Evolutionary conservation across 2,888 invertebrate genomes (phyloP).

Genomic region (Endotricha flammealis): DNA sequence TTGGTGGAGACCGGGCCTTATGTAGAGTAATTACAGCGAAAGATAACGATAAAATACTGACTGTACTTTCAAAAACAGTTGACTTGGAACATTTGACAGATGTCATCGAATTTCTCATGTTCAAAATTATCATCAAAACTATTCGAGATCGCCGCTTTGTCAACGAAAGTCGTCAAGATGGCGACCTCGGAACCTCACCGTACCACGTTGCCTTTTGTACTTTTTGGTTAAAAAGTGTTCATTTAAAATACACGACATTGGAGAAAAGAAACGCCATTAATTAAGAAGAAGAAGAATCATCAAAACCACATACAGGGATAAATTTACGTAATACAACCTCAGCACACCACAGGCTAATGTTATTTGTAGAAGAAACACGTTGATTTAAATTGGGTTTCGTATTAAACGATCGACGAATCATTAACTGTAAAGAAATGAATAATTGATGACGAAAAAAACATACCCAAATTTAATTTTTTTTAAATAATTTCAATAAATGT

Average conservation of each 20-base stretch:
- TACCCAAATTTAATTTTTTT: no score
- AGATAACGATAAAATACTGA: constrained; percentile 29
- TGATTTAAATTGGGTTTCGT: constrained; percentile 18
- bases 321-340: constrained; percentile 39
- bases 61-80: constrained; percentile 61
- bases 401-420: constrained; percentile 30
- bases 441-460: background rate
- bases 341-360: constrained; percentile 45
- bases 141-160: no score
- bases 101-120: constrained; percentile 49
- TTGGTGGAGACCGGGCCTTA: no score
- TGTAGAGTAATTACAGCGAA: background rate
- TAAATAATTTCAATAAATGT: no score
- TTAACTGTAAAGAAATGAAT: constrained; percentile 32
- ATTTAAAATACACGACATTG: no score
- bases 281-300: no score
- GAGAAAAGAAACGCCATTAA: no score
- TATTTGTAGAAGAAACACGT: constrained; percentile 6
- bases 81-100: constrained; percentile 55
- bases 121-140: constrained; percentile 53
- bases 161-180: no score
- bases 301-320: constrained; percentile 27
- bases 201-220: no score
- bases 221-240: no score
- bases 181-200: no score